Base-by-base conservation (phyloP, 2,888 invertebrate species). In the Axea sp. region DNA sequence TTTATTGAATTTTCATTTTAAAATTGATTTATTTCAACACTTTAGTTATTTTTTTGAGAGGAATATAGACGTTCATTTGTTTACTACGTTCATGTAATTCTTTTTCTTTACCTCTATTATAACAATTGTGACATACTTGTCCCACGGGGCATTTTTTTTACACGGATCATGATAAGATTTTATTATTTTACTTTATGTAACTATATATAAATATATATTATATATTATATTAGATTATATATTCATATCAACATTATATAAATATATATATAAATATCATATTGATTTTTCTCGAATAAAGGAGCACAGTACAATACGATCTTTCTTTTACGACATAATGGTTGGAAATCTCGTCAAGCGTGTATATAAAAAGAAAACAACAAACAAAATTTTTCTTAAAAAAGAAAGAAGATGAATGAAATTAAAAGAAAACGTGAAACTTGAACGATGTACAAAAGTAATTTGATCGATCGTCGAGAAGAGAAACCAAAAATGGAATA, bases 161-260 rank as follows among this genome's bases (percentile, higher is more conserved):
- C 26, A 49, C 31, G 35, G 7, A 49, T 49, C 62, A 62, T 9
- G 11, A 51, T 51, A 51, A 51, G 33, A 64, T 24, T 64, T 64
- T 5, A 45, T 45, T 17, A 43, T 64, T 64, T 64, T 64, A 45
- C 55, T 65, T 65, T 57, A 77, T 79, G 76, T 81, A 81, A 78
- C 78, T 73, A 49, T 79, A 80, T 80, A 81, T 81, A 80, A 45
- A 55, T 35, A 55, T 53, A 53, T 53, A 62, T 62, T 62, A 65
- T 65, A 47, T 47, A 47, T 77, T 78, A 80, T 79, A 77, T 81
- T 77, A 77, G 79, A 82, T 67, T 67, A 81, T 81, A 77, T 80
- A 81, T 81, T 81, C 81, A 81, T 82, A 81, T 81, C 80, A 82
- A 74, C 73, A 77, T 76, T 74, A 74, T 60, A 51, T 26, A 49